These are phyloP conservation scores for Saccostrea echinata DNA, from an alignment of 1,140 invertebrate genomes.

Conservation along the genomic window DNA sequence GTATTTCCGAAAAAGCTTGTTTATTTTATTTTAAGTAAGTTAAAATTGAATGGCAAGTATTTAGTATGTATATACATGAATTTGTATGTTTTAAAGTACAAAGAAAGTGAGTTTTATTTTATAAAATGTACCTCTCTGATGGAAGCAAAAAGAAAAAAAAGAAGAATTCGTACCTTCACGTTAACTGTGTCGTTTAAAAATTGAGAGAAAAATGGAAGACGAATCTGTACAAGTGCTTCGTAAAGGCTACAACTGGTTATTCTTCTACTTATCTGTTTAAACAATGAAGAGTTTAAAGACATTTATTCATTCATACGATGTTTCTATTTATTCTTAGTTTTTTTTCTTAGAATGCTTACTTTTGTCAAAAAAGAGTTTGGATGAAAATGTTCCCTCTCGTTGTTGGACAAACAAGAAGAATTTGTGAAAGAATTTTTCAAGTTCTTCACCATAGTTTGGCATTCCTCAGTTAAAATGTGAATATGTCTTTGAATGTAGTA, in stretches of 20 bases:
- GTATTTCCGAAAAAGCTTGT: no score
- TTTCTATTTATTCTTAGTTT: background rate
- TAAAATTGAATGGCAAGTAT: no score
- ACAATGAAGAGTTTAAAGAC: background rate
- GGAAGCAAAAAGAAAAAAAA: background rate
- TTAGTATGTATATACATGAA: no score
- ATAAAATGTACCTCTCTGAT: background rate
- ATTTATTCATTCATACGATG: no score
- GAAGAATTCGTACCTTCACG: background rate
- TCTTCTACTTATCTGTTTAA: constrained; percentile 2
- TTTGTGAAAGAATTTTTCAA: background rate
- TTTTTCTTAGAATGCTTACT: background rate
- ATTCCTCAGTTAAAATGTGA: background rate
- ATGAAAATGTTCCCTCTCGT: background rate
- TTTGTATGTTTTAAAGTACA: no score
- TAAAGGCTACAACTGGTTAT: background rate
- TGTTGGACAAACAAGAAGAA: background rate
- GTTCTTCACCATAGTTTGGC: background rate
- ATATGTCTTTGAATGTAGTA: background rate
- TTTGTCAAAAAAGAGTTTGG: background rate
- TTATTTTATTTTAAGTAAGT: no score
- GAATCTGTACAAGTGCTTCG: background rate
- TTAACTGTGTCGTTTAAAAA: background rate
- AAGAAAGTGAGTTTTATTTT: no score
- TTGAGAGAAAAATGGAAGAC: background rate